Evolutionary conservation across 1,140 invertebrate species (phyloP), one percentile per base, ranked within the genome.

Genomic region (Vollenhovia emeryi): DNA sequence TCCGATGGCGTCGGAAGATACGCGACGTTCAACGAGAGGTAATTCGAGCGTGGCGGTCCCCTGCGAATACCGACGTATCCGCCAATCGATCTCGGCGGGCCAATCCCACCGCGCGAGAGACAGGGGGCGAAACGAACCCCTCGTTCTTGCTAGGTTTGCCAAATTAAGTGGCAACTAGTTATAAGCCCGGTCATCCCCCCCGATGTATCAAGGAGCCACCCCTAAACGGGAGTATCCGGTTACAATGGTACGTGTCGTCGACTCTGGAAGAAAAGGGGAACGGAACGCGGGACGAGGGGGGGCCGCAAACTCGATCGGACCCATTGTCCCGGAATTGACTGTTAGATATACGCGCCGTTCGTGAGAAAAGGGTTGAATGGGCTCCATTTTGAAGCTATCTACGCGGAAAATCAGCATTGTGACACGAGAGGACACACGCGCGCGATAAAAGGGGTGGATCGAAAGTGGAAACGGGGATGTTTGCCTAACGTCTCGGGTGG

Each of bases 81-180:
- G 86, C 79, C 89, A 45, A 91, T 91, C 89, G 89, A 91, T 92
- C 83, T 86, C 21, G 79, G 59, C 80, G 88, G 87, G 73, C 87
- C 89, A 90, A 89, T 92, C 75, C 74, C 62, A 40, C 40, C 33
- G 40, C 3, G n/a, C 36, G 11, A 15, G 15, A 64, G 52, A 60
- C 45, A 24, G 55, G n/a, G 52, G 64, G 55, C 50, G 43, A 85
- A 85, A 84, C 88, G 90, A 82, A 84, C 52, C 82, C 88, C 83
- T 80, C 59, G 59, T 30, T 69, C 78, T 82, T 50, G 66, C 36
- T 40, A 40, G 71, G 69, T 84, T 90, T 76, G 93, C 74, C 91
- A 93, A 94, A 94, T 94, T 94, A 94, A 94, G 93, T 94, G 92
- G 91, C 93, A 93, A 94, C 93, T 94, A 94, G 92, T 94, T 93